Evolutionary conservation across 2,888 invertebrate genomes (phyloP).

Genomic region (Iselma pallidipennis): DNA sequence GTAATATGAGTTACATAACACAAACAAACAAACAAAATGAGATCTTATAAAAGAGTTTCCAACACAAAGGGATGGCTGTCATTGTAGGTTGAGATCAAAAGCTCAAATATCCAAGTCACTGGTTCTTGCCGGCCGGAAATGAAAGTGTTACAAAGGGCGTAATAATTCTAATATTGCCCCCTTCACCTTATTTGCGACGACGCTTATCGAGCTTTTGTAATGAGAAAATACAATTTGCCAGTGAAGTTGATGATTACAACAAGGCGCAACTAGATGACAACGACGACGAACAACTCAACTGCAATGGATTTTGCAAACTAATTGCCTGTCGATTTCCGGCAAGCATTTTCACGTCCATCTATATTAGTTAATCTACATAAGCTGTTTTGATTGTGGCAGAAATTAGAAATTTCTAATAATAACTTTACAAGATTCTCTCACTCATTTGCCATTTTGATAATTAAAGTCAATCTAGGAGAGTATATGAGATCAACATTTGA

Average conservation of each 20-base stretch:
- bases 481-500: too few relatives aligned
- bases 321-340: conserved; percentile 41
- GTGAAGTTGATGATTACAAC: conserved; percentile 40
- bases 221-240: conserved; percentile 50
- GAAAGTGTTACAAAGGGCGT: conserved; percentile 49
- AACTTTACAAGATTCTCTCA: conserved; percentile 28
- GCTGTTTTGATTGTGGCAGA: too few relatives aligned
- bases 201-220: conserved; percentile 45
- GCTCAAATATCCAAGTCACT: conserved; percentile 38
- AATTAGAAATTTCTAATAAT: too few relatives aligned
- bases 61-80: conserved; percentile 27
- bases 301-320: conserved; percentile 39
- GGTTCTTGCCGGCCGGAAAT: conserved; percentile 43
- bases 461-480: conserved; percentile 33
- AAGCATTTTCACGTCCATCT: conserved; percentile 11
- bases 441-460: conserved; percentile 35
- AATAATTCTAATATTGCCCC: conserved; percentile 45
- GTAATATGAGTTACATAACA: too few relatives aligned
- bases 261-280: background rate
- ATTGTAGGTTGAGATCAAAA: conserved; percentile 42
- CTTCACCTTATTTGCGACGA: conserved; percentile 5
- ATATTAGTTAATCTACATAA: background rate
- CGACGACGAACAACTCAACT: too few relatives aligned
- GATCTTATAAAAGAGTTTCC: conserved; percentile 36
- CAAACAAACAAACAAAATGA: conserved; percentile 38